phyloP scores from a whole-genome alignment of 2,113 vertebrate genomes.

The Chlorodrepanis virens region DNA sequence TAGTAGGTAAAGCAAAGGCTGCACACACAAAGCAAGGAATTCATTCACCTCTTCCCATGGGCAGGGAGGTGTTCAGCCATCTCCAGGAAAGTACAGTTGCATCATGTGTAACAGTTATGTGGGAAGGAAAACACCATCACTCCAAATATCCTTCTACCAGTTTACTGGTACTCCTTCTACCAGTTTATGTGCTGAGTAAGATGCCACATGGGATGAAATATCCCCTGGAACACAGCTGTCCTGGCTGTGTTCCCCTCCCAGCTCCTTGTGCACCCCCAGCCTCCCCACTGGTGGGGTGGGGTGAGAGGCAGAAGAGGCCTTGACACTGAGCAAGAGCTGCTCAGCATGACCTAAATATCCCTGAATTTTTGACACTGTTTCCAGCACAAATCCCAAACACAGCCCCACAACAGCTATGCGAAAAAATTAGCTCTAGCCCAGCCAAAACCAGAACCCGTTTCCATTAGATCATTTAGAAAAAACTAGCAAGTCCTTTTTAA shows the following conservation, averaged over 20 bases:
- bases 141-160: background rate
- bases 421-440: background rate
- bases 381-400: background rate
- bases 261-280: background rate
- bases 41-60: background rate
- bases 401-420: background rate
- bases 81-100: background rate
- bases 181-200: background rate
- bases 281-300: rapidly evolving
- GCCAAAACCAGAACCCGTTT: background rate
- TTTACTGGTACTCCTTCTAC: background rate
- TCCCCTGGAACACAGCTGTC: background rate
- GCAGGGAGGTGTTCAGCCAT: background rate
- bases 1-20: background rate
- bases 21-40: background rate
- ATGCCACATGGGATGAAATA: rapidly evolving
- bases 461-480: background rate
- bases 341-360: background rate
- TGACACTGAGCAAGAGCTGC: background rate
- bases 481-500: background rate
- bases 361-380: background rate
- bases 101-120: rapidly evolving
- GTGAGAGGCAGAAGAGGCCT: background rate
- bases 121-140: background rate
- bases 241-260: background rate